Evolutionary conservation across 2,113 vertebrate species (phyloP).

Genomic region (Colaptes auratus): DNA sequence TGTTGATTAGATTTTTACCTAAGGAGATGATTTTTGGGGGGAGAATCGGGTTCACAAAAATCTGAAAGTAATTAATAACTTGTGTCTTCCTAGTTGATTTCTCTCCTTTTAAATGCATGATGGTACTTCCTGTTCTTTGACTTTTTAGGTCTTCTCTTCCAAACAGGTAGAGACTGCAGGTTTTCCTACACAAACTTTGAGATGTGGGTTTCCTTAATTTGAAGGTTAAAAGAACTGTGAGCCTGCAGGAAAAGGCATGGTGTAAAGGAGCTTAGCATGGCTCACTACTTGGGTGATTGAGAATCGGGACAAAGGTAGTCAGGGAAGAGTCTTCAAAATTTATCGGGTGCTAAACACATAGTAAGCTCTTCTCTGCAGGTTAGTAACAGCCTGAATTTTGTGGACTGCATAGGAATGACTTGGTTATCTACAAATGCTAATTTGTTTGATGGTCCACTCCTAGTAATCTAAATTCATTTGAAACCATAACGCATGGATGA

Average conservation of each 20-base stretch:
- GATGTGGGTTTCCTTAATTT: not conserved
- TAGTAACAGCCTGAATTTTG: not conserved
- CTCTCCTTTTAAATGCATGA: not conserved
- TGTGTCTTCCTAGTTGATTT: not conserved
- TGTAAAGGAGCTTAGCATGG: not conserved
- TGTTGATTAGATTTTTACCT: not conserved
- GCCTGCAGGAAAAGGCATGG: not conserved
- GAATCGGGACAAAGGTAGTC: not conserved
- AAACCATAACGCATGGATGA: not conserved
- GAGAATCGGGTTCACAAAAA: not conserved
- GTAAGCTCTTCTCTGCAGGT: not conserved
- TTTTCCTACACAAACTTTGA: not conserved
- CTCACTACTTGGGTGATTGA: not conserved
- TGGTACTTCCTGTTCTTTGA: not conserved
- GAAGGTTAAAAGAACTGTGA: not conserved
- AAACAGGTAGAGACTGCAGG: not conserved
- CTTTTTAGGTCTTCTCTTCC: not conserved
- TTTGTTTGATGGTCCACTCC: not conserved
- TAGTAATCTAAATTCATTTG: not conserved
- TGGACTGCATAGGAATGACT: not conserved
- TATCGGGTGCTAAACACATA: not conserved
- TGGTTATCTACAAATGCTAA: not conserved
- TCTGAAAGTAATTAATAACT: not conserved
- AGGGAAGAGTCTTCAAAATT: not conserved
- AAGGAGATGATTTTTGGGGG: rapidly evolving